Evolutionary conservation across 2,797 vertebrate species (phyloP), one percentile per base, ranked within the genome.

Genomic region (Pygocentrus nattereri): DNA sequence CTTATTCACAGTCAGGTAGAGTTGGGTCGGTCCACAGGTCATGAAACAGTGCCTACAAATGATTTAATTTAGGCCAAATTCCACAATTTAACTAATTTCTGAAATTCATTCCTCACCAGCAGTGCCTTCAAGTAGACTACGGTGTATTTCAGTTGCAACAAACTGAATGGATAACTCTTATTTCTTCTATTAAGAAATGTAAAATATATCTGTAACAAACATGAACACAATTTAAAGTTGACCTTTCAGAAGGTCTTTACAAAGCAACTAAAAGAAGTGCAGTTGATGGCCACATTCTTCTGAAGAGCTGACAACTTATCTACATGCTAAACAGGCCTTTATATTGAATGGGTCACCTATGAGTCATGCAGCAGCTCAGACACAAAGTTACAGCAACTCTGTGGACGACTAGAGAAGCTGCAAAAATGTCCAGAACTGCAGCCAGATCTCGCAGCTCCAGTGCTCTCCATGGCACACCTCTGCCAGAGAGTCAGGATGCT

Each of bases 361-460:
- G 80, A 84, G 80, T 82, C 80, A 82, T 58, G 34, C 68, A 47
- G 56, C 31, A 80, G 64, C 27, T 67, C 56, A 76, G 23, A 70
- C 64, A 74, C 74, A 78, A 80, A 81, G 83, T 87, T 81, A 74
- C 58, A 16, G 49, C 61, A 58, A 80, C 80, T 81, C 70, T 50
- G 38, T 78, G 78, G 47, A 76, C 19, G 54, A 77, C 44, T 41
- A 71, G n/a, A 64, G 50, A 83, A 82, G 44, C 67, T 64, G 76
- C 49, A 78, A 70, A 80, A 81, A 73, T 61, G 12, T 83, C 31
- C 72, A 31, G 69, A 84, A 72, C 19, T 21, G 41, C 56, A 65
- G 82, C 86, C 84, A 82, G 75, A 44, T 56, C 80, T 65, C 27
- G 56, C 65, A 64, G 74, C 62, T 76, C 73, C 54, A 41, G 56